Conservation (phyloP, 1,140 invertebrate genomes). For the Anastrepha ludens region DNA sequence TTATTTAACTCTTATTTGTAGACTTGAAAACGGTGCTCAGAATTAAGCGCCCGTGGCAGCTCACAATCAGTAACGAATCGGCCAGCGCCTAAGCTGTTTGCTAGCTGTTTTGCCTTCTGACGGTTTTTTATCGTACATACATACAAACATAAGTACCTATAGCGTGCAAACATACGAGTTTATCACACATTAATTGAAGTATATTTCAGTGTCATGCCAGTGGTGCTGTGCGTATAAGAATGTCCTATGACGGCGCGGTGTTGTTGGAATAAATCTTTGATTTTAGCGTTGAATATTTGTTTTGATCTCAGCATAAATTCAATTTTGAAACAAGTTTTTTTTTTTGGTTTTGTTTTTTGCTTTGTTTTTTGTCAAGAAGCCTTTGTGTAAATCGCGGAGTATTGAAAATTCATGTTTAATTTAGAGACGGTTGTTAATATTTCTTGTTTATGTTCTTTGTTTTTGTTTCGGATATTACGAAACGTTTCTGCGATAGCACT, state of each 20-base stretch:
- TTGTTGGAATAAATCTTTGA: conserved; percentile 23
- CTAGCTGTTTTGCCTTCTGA: not conserved
- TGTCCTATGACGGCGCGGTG: not conserved
- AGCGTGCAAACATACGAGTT: not conserved
- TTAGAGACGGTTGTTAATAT: not conserved
- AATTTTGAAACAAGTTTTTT: conserved; percentile 9
- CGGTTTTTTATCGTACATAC: not conserved
- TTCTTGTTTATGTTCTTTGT: conserved; percentile 3
- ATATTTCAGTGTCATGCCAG: conserved; percentile 34
- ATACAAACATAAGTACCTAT: not conserved
- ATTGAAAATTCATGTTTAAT: not conserved
- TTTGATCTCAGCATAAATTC: not conserved
- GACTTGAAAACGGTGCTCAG: conserved; percentile 18
- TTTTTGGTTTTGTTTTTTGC: too few species aligned
- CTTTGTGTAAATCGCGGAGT: too few species aligned
- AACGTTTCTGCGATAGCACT: not conserved
- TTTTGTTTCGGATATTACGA: not conserved
- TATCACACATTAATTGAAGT: conserved; percentile 44
- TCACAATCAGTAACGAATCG: conserved; percentile 47
- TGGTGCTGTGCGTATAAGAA: not conserved
- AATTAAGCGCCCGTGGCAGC: conserved; percentile 14
- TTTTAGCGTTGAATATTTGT: not conserved
- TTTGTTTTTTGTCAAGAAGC: too few species aligned
- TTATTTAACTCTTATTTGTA: conserved; percentile 33
- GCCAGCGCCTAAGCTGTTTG: conserved; percentile 42